Evolutionary conservation across 2,888 invertebrate genomes (phyloP).

Genomic region (Gonocerus acuteangulatus): DNA sequence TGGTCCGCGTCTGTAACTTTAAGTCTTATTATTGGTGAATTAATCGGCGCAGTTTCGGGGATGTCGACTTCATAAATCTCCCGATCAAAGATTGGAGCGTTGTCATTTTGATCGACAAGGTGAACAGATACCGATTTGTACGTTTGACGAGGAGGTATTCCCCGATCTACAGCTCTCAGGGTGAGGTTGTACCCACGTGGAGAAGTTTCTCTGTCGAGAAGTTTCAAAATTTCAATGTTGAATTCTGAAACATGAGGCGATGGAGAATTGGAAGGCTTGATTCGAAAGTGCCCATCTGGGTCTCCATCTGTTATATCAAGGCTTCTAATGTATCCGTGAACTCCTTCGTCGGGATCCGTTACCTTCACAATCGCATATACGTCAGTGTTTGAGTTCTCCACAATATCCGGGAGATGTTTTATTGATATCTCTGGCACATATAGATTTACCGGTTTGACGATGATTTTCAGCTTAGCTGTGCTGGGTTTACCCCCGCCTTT

Average conservation of each 20-base stretch:
- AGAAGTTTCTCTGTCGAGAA: slow-evolving; percentile 68
- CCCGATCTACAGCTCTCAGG: slow-evolving; percentile 74
- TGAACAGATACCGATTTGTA: slow-evolving; percentile 75
- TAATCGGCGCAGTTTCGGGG: slow-evolving; percentile 79
- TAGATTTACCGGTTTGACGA: slow-evolving; percentile 73
- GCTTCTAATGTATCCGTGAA: slow-evolving; percentile 72
- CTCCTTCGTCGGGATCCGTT: slow-evolving; percentile 71
- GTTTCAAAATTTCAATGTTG: slow-evolving; percentile 68
- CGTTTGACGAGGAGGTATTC: slow-evolving; percentile 66
- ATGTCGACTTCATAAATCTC: slow-evolving; percentile 81
- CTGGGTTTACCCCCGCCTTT: slow-evolving; percentile 55
- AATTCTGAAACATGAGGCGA: slow-evolving; percentile 53
- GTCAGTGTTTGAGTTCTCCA: slow-evolving; percentile 71
- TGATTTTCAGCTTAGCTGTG: slow-evolving; percentile 66
- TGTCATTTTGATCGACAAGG: slow-evolving; percentile 73
- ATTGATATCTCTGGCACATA: slow-evolving; percentile 77
- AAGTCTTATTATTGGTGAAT: slow-evolving; percentile 78
- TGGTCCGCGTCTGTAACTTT: slow-evolving; percentile 80
- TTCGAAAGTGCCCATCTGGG: slow-evolving; percentile 79
- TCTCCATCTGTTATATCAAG: slow-evolving; percentile 84
- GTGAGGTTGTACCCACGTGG: slow-evolving; percentile 82
- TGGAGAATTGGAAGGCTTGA: slow-evolving; percentile 49
- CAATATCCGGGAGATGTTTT: slow-evolving; percentile 68
- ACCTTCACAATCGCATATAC: slow-evolving; percentile 85
- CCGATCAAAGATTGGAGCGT: slow-evolving; percentile 77